Evolutionary conservation across 2,113 vertebrate genomes (phyloP).

Genomic region (Sialia sialis): DNA sequence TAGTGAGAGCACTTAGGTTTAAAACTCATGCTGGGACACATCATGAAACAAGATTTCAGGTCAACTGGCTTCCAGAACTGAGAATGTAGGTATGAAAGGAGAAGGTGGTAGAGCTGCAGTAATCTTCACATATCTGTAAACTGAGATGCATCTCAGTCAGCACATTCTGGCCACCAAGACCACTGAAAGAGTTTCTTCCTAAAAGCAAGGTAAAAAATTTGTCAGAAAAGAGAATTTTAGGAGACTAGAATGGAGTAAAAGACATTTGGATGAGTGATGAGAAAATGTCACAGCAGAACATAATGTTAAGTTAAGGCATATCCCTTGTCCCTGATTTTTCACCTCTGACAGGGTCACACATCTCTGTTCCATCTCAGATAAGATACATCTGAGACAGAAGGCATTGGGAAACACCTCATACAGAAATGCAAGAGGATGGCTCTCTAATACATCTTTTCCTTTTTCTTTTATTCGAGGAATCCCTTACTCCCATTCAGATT

Average conservation of each 20-base stretch:
- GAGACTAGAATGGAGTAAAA: background rate
- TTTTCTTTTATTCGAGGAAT: background rate
- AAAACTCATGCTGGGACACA: background rate
- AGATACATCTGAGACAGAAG: background rate
- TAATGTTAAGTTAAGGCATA: background rate
- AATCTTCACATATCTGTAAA: background rate
- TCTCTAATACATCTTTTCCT: background rate
- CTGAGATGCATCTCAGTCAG: background rate
- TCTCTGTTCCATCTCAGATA: background rate
- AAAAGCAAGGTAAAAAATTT: background rate
- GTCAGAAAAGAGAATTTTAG: background rate
- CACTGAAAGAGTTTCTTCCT: background rate
- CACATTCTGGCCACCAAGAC: background rate
- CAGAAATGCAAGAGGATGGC: background rate
- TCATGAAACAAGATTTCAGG: background rate
- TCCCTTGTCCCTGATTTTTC: background rate
- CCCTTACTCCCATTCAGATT: background rate
- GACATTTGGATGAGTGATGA: background rate
- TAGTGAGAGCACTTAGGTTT: background rate
- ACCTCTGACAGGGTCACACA: background rate
- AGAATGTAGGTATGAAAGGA: background rate
- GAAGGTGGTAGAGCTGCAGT: background rate
- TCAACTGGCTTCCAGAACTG: background rate
- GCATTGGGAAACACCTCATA: background rate
- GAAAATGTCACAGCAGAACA: background rate